These are phyloP conservation scores for Pseudomyrmex pallidus DNA, from an alignment of 1,140 invertebrate genomes.

Conservation along the genomic window DNA sequence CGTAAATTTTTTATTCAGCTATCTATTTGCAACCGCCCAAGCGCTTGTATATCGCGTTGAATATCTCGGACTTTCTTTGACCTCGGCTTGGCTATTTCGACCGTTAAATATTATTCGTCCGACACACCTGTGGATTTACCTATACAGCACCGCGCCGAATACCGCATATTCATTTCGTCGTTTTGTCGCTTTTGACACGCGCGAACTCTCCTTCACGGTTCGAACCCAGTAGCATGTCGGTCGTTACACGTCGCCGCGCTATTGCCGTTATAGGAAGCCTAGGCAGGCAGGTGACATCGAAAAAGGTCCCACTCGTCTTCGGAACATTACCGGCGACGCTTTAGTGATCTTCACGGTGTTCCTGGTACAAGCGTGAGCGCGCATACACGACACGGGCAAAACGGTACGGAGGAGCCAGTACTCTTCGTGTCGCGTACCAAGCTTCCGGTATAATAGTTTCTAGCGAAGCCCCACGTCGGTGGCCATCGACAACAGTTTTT, in stretches of 20 bases:
- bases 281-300: constrained; percentile 38
- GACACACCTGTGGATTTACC: neutral
- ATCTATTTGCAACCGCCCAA: too few relatives aligned
- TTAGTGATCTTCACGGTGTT: constrained; percentile 31
- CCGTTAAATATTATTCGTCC: constrained; percentile 24
- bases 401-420: constrained; percentile 41
- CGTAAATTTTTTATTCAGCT: too few relatives aligned
- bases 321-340: constrained; percentile 43
- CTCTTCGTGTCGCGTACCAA: constrained; percentile 8
- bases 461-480: constrained; percentile 30
- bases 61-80: neutral
- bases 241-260: constrained; percentile 21
- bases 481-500: constrained; percentile 38
- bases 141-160: constrained; percentile 24
- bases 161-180: constrained; percentile 45
- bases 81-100: neutral
- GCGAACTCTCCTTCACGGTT: constrained; percentile 38
- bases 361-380: constrained; percentile 48
- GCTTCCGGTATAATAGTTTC: constrained; percentile 73
- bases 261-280: neutral
- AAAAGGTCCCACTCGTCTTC: constrained; percentile 47
- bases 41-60: neutral
- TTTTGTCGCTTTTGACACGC: constrained; percentile 30
- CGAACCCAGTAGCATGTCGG: constrained; percentile 33
- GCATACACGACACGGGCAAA: constrained; percentile 39